Evolutionary conservation across 2,113 vertebrate genomes (phyloP).

Genomic region (Falco punctatus): DNA sequence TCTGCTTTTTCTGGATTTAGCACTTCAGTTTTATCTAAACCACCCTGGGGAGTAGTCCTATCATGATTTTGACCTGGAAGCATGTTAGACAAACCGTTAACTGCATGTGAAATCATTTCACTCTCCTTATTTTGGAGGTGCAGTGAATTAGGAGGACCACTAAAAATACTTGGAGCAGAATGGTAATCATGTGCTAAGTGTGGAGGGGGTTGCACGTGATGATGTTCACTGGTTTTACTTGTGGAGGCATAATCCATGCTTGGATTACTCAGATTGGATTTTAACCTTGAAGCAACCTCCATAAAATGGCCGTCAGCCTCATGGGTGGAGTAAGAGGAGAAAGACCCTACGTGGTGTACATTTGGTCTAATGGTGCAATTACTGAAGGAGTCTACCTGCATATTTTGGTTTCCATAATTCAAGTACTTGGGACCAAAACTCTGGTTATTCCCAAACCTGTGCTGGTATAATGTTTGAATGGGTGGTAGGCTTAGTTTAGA

Average conservation of each 20-base stretch:
- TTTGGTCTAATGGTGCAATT: conserved; percentile 78
- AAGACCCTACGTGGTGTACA: conserved; percentile 77
- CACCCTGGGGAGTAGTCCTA: conserved; percentile 75
- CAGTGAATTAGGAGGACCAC: conserved; percentile 78
- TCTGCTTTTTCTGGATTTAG: conserved; percentile 70
- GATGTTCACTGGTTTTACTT: conserved; percentile 82
- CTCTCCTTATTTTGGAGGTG: conserved; percentile 83
- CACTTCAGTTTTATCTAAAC: conserved; percentile 72
- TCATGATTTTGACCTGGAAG: conserved; percentile 79
- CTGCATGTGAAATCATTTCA: conserved; percentile 73
- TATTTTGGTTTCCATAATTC: conserved; percentile 82
- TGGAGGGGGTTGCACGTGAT: conserved; percentile 75
- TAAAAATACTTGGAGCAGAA: conserved; percentile 73
- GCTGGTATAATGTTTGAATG: conserved; percentile 85
- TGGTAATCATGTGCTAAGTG: conserved; percentile 75
- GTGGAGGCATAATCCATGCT: conserved; percentile 78
- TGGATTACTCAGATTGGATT: conserved; percentile 70
- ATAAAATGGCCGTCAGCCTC: conserved; percentile 79
- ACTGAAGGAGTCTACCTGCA: conserved; percentile 87
- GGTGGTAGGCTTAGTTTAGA: conserved; percentile 79
- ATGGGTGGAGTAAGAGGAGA: conserved; percentile 77
- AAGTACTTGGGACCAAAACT: conserved; percentile 84
- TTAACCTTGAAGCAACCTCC: conserved; percentile 78
- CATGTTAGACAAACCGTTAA: conserved; percentile 78
- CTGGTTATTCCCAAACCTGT: conserved; percentile 83